phyloP scores from a whole-genome alignment of 2,888 invertebrate genomes.

The Acronicta psi region DNA sequence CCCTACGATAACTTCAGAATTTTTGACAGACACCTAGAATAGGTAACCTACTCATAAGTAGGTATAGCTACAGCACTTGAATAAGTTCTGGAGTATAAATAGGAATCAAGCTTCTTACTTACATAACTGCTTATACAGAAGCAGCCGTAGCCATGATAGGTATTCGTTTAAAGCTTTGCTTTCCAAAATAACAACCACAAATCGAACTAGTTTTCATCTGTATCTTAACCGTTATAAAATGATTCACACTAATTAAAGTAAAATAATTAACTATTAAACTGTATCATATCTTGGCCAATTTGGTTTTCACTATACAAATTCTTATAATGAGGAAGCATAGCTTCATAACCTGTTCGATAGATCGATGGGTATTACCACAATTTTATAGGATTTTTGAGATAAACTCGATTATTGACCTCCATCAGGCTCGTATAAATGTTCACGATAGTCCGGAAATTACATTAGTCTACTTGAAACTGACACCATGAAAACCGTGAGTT shows the following conservation, averaged over 20 bases:
- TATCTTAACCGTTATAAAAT: neutral
- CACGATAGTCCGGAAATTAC: slow-evolving; percentile 12
- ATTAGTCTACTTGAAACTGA: slow-evolving; percentile 22
- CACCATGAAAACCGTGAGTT: slow-evolving; percentile 40
- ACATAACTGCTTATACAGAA: too few species aligned
- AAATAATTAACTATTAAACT: too few species aligned
- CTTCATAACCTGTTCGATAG: slow-evolving; percentile 32
- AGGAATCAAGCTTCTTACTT: too few species aligned
- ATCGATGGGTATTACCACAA: neutral
- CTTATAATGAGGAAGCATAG: slow-evolving; percentile 14
- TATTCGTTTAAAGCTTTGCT: neutral
- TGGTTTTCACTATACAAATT: slow-evolving; percentile 7
- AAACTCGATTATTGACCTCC: slow-evolving; percentile 37
- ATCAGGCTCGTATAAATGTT: slow-evolving; percentile 26
- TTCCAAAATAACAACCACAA: too few species aligned
- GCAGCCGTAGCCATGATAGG: too few species aligned
- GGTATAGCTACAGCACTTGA: too few species aligned
- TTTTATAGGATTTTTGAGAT: slow-evolving; percentile 15
- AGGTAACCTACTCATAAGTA: too few species aligned
- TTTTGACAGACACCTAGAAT: too few species aligned
- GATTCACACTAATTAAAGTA: neutral
- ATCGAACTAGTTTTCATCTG: too few species aligned
- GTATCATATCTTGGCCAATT: neutral
- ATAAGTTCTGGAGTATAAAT: too few species aligned
- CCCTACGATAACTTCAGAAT: too few species aligned